Base-by-base conservation (phyloP, 2,797 vertebrate genomes). In the Periophthalmus magnuspinnatus region DNA sequence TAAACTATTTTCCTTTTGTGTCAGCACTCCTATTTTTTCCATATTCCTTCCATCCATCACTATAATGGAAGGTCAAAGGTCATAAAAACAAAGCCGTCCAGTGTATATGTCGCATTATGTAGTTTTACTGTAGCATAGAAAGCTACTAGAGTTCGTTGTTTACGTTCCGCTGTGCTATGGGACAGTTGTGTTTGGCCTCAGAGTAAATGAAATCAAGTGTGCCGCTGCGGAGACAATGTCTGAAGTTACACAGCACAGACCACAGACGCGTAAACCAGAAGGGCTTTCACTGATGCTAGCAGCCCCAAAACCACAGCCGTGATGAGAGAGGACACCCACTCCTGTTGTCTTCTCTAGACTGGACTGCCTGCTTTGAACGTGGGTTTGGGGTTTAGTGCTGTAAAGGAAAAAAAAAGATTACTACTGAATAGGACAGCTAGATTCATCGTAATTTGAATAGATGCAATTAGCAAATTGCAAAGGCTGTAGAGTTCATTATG, bases 201-300 rank as follows among this genome's bases (percentile, higher is more conserved):
- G 68, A 79, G 72, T 86, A 86, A 86, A 85, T 86, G 74, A 85
- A 86, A 84, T 81, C 84, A 77, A 60, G 66, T 75, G 75, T 17
- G 17, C 76, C 75, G 74, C 68, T 72, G 70, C 38, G 52, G 57
- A 47, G 68, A 80, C 69, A 48, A 68, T 17, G 75, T 70, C 81
- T 65, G 72, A 69, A 74, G 77, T 64, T 80, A 66, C 45, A 71
- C 77, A 77, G 0, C 5, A 13, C 1, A 11, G 38, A 54, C 82
- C 82, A 56, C 83, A 78, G 73, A 75, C 75, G 48, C 79, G 75
- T 84, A 86, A 86, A 86, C 77, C 59, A 7, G 47, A 38, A 5
- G 14, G 65, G 56, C 73, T 61, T 58, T 74, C 72, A 32, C 5
- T 74, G 74, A 81, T 24, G 72, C 59, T 68, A 21, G 17, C 61